Evolutionary conservation across 2,797 vertebrate species (phyloP), one percentile per base, ranked within the genome.

Genomic region (Clarias laeviceps): DNA sequence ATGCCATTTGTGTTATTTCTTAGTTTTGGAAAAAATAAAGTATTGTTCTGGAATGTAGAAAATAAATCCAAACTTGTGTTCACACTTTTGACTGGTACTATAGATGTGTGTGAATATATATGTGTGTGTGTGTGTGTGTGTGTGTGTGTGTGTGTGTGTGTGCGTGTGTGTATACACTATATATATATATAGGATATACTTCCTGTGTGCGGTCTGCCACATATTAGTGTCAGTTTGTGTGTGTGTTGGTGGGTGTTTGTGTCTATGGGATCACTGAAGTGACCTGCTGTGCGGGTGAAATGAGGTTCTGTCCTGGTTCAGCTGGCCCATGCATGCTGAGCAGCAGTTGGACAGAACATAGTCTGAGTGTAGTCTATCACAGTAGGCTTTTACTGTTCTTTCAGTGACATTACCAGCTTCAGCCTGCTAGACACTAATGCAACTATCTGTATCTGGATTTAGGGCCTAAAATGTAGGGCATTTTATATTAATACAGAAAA

Each of bases 251-350:
- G 74, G 32, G 54, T 59, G 4, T 34, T 54, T 14, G 4, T 34
- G 50, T 12, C 27, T 56, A 20, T 12, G 27, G 4, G 73, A 2
- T 7, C 9, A 32, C 6, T 76, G 17, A 11, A 76, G 73, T 57
- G n/a, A 18, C 45, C 45, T 74, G 45, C 70, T 73, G 70, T 50
- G 70, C 24, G 29, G 27, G 56, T 92, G 90, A 92, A 93, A 92
- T 93, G 91, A 92, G 93, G 90, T 84, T 64, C 85, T 90, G 83
- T 88, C 91, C 90, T 92, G 92, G 94, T 92, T 95, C 94, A 95
- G 93, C 54, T 20, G 54, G 18, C 74, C 74, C 74, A 59, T 93
- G 91, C 94, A 92, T 92, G 91, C 91, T 78, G 76, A 61, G 57
- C 76, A 78, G 56, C 56, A 78, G 76, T 91, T 92, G 93, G 92